A percentile compares a stretch with the other conserved stretches of the same genome.
These are phyloP conservation scores for Rotaria macrura DNA, from an alignment of 2,888 invertebrate genomes.

Conservation along the genomic window DNA sequence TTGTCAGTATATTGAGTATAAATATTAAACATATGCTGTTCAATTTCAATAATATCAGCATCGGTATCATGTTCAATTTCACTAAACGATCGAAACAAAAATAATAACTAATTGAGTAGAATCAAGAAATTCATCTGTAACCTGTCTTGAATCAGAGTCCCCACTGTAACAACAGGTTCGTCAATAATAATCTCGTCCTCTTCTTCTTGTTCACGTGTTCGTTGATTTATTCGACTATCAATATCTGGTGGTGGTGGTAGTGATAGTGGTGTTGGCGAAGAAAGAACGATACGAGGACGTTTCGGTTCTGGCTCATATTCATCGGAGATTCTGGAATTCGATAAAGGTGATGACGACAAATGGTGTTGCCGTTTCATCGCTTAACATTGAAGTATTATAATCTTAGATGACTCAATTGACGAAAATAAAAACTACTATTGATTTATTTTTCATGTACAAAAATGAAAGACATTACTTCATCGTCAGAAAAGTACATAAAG, in stretches of 20 bases:
- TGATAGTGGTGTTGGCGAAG: not conserved
- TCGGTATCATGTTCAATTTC: not conserved
- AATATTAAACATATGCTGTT: not conserved
- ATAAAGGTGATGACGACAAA: not conserved
- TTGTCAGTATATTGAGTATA: not conserved
- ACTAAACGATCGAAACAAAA: not conserved
- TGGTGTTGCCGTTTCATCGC: not conserved
- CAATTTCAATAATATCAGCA: not conserved
- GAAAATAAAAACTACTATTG: too few relatives aligned
- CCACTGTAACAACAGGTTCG: not conserved
- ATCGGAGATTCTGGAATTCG: not conserved
- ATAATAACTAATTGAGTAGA: not conserved
- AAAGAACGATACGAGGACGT: not conserved
- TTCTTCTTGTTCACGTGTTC: not conserved
- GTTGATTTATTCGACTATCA: not conserved
- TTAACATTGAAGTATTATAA: not conserved
- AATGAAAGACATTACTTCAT: too few relatives aligned
- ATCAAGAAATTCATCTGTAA: not conserved
- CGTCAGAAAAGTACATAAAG: not conserved
- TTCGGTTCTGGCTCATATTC: not conserved
- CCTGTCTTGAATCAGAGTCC: not conserved
- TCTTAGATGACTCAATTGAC: not conserved
- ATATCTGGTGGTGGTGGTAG: not conserved
- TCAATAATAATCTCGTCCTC: not conserved
- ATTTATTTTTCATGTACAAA: too few relatives aligned